Base-by-base conservation (phyloP, 2,888 invertebrate genomes). In the Drosophila trichaetosa region DNA sequence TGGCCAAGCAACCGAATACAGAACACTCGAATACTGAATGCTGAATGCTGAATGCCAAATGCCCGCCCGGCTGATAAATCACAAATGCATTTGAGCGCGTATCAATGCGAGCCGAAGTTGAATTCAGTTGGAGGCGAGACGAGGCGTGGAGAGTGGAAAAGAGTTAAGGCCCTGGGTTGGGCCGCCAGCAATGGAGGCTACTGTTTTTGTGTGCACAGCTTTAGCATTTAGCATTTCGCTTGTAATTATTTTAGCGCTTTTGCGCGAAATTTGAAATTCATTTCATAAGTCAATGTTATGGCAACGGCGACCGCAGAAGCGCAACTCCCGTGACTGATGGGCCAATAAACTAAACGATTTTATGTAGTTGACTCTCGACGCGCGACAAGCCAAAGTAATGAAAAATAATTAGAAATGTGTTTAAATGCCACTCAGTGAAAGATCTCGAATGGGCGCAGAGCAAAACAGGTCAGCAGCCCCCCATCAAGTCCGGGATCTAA, bases 271-370 rank as follows among this genome's bases (percentile, higher is more conserved):
- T 89, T 81, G 76, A 87, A 89, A 89, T 87, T 89, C 87, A 87
- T 87, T 87, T 87, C 89, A 89, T 87, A 87, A 87, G 83, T 87
- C 89, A 87, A 84, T 84, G 84, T 88, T 84, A 87, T 88, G 82
- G 83, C 63, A 57, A 33, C 58, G 56, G 69, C 84, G 79, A 87
- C 87, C 89, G 84, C 87, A 89, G 81, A 84, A 82, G 77, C 82
- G 80, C 88, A 81, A 42, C 77, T 67, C 58, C 73, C 54, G 74
- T 90, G 89, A 90, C 81, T 89, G 90, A 90, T 90, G 89, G 90
- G 87, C 84, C 81, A 90, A 90, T 90, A 90, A 90, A 90, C 77
- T 90, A 84, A 74, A 64, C 80, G 83, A 89, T 81, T 90, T 90
- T 90, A 90, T 90, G 86, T 70, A 78, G 69, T 69, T 70, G 76